Evolutionary conservation across 30 jellyfish, hydroid and myxozoan species (phyloP), one percentile per base, ranked within the genome.

Genomic region (Rhopilema esculentum): DNA sequence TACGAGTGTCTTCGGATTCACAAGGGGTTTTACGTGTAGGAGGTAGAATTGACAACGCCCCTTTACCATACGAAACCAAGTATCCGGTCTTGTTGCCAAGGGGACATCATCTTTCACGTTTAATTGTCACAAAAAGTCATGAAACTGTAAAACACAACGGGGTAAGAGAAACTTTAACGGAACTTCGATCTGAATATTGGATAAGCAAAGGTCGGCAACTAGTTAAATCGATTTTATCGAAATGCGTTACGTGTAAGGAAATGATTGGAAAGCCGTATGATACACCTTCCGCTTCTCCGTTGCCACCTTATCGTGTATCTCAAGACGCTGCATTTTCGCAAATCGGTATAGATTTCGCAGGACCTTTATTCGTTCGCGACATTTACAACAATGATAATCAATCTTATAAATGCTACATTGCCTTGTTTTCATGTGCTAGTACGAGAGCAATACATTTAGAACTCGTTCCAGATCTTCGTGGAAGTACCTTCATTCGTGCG

Each of bases 331-430:
- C 81, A 50, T 65, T 80, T 80, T 27, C 80, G 70, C 49, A 80
- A 16, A 80, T 80, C 17, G 90, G 90, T 6, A 25, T 80, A 0
- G 90, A 80, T 62, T 64, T 80, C 61, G 90, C 89, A 6, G 89
- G 81, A 7, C 89, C 89, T 7, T 52, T 80, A 32, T 63, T 23
- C 52, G 89, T 65, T 8, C 64, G 61, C 30, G 80, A 80, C 53
- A 80, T 80, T 61, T 80, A 61, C 40, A n/a, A 66, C 29, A 80
- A 25, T 21, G 80, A 65, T 8, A 51, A 25, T 23, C 50, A 64
- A 80, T 28, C 57, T 32, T 1, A 62, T 40, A 80, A 80, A 49
- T 62, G 69, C 26, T 80, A 80, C n/a, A n/a, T n/a, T n/a, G n/a
- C n/a, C n/a, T n/a, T n/a, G n/a, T n/a, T n/a, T n/a, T n/a, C n/a